Evolutionary conservation across 2,888 invertebrate genomes (phyloP), one percentile per base, ranked within the genome.

Genomic region (Fissipunctia ypsillon): DNA sequence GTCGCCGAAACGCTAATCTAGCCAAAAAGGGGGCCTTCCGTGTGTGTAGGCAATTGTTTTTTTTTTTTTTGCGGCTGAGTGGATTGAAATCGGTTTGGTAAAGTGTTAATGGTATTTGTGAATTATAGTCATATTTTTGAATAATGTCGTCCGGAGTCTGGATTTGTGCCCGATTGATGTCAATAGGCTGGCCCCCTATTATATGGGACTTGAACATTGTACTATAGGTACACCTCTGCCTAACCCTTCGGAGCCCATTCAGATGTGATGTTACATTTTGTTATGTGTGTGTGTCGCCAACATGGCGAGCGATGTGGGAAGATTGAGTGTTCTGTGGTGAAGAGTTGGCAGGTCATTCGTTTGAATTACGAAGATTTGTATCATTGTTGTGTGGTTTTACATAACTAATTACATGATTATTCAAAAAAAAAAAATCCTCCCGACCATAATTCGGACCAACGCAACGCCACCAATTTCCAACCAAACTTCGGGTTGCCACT

Each of bases 1-100:
- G 86, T 87, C 84, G 76, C 84, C 86, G 84, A 77, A 75, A 60
- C 78, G 83, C 76, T 79, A 80, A 86, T 86, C 84, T 86, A 84
- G 86, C 86, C 88, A 86, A 86, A 87, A 76, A 52, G 43, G 52
- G 50, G 63, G 71, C 77, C 85, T 64, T 52, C 71, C 43, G 69
- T 73, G 57, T 59, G 57, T 84, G 35, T 73, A 57, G 73, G 52
- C 64, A 57, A 66, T 77, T 87, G 73, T 84, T 72, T 81, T 70
- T 75, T 81, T 70, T 75, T 76, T 78, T 12, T 78, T 12, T 69
- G 56, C 57, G 56, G 64, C 56, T 50, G 61, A 60, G 63, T 72
- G 59, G 63, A 72, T 84, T 76, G 61, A 69, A 84, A 81, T 71
- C 60, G 48, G 35, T n/a, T 76, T 50, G 12, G 50, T 50, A 50